phyloP scores from a whole-genome alignment of 2,113 vertebrate genomes.

The Scalopus aquaticus region DNA sequence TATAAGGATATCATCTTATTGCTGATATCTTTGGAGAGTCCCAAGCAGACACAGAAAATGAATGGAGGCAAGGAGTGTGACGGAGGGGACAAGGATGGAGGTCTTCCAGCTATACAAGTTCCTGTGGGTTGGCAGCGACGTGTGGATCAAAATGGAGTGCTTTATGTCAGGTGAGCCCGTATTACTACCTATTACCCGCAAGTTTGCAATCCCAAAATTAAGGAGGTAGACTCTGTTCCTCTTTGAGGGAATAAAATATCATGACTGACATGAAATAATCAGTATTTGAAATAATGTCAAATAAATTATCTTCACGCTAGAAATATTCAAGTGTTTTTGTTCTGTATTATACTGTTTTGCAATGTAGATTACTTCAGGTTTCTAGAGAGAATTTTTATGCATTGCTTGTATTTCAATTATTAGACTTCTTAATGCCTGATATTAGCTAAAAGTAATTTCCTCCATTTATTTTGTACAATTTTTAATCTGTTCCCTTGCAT shows the following conservation, averaged over 20 bases:
- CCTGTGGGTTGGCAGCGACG: slow-evolving; percentile 98
- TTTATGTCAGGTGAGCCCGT: slow-evolving; percentile 93
- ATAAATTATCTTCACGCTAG: slow-evolving; percentile 41
- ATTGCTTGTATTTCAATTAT: slow-evolving; percentile 44
- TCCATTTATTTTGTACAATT: slow-evolving; percentile 31
- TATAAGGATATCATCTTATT: slow-evolving; percentile 90
- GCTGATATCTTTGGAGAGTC: slow-evolving; percentile 94
- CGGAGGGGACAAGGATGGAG: slow-evolving; percentile 92
- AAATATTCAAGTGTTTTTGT: slow-evolving; percentile 25
- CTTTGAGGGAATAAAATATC: slow-evolving; percentile 2
- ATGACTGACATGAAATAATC: no score
- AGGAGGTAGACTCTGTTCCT: slow-evolving; percentile 2
- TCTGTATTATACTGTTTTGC: slow-evolving; percentile 2
- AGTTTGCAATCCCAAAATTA: background rate
- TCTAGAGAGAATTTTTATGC: slow-evolving; percentile 40
- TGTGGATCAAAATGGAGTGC: slow-evolving; percentile 91
- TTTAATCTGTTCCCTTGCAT: slow-evolving; percentile 22
- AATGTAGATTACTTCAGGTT: slow-evolving; percentile 52
- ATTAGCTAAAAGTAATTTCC: slow-evolving; percentile 37
- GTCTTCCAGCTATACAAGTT: slow-evolving; percentile 93
- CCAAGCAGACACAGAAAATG: slow-evolving; percentile 95
- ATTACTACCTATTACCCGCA: background rate
- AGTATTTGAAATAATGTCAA: slow-evolving; percentile 28
- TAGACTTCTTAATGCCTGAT: slow-evolving; percentile 40
- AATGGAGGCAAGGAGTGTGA: slow-evolving; percentile 99